Conservation (phyloP, 2,888 invertebrate genomes). For the Cataglyphis livida region DNA sequence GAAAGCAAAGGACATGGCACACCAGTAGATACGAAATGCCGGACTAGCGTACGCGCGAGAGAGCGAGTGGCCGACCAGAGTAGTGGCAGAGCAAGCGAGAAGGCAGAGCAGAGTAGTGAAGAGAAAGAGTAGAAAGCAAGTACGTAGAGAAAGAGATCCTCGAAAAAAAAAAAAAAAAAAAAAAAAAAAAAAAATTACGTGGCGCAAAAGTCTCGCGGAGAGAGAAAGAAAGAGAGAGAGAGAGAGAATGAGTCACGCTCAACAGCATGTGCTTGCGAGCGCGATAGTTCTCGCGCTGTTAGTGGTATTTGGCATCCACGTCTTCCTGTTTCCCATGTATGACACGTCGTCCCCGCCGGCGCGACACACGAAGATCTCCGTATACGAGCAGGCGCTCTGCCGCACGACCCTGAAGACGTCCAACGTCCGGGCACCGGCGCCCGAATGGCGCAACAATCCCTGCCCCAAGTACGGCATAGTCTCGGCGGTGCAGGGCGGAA, state of each 20-base stretch:
- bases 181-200: conserved; percentile 36
- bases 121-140: conserved; percentile 57
- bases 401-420: conserved; percentile 84
- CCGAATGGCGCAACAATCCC: conserved; percentile 78
- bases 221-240: conserved; percentile 63
- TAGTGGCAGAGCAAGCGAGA: conserved; percentile 61
- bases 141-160: conserved; percentile 55
- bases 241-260: conserved; percentile 86
- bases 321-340: conserved; percentile 88
- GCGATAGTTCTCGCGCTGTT: conserved; percentile 87
- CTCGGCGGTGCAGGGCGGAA: conserved; percentile 82
- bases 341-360: conserved; percentile 83
- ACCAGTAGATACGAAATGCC: conserved; percentile 83
- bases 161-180: conserved; percentile 12
- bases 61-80: conserved; percentile 55
- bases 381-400: conserved; percentile 87
- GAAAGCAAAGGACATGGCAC: conserved; percentile 82
- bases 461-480: conserved; percentile 83
- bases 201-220: conserved; percentile 56
- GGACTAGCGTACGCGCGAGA: conserved; percentile 76
- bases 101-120: conserved; percentile 62
- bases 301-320: conserved; percentile 88
- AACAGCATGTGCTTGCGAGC: conserved; percentile 88
- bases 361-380: conserved; percentile 85
- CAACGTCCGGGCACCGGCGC: conserved; percentile 80